Evolutionary conservation across 2,113 vertebrate genomes (phyloP).

Genomic region (Takifugu bimaculatus): DNA sequence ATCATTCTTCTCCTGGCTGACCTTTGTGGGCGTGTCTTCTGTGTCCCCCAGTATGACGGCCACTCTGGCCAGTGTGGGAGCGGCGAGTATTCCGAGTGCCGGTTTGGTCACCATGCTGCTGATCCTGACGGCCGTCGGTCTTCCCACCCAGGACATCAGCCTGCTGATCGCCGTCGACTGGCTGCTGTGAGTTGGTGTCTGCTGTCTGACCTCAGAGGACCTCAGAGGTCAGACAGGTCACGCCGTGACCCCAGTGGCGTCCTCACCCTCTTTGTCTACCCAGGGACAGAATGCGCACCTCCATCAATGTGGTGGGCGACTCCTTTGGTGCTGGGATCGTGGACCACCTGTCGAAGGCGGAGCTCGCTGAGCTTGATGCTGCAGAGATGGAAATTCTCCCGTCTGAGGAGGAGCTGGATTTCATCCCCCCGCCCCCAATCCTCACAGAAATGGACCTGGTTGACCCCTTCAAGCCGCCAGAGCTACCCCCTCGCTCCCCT

Average conservation of each 20-base stretch:
- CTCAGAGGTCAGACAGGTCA: neutral
- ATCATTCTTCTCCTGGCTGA: too few species aligned
- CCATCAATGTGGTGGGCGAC: constrained; percentile 83
- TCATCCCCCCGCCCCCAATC: constrained; percentile 67
- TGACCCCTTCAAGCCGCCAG: constrained; percentile 67
- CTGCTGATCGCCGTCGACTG: constrained; percentile 84
- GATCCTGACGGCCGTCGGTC: constrained; percentile 81
- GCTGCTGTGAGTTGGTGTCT: constrained; percentile 81
- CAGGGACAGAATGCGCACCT: constrained; percentile 82
- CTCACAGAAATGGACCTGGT: constrained; percentile 68
- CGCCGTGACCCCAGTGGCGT: neutral
- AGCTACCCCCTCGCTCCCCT: constrained; percentile 72
- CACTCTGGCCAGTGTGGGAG: constrained; percentile 83
- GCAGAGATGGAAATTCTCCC: constrained; percentile 51
- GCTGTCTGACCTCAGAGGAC: constrained; percentile 21
- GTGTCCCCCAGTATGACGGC: constrained; percentile 75
- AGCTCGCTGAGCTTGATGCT: constrained; percentile 73
- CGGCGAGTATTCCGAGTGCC: constrained; percentile 83
- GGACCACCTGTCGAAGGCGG: constrained; percentile 74
- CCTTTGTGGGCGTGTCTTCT: neutral
- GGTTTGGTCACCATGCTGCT: constrained; percentile 84
- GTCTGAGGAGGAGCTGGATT: constrained; percentile 60
- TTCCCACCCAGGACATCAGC: constrained; percentile 84
- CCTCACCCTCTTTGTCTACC: constrained; percentile 29
- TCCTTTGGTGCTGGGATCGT: constrained; percentile 82